Evolutionary conservation across 2,888 invertebrate species (phyloP).

Genomic region (Metellina segmentata): DNA sequence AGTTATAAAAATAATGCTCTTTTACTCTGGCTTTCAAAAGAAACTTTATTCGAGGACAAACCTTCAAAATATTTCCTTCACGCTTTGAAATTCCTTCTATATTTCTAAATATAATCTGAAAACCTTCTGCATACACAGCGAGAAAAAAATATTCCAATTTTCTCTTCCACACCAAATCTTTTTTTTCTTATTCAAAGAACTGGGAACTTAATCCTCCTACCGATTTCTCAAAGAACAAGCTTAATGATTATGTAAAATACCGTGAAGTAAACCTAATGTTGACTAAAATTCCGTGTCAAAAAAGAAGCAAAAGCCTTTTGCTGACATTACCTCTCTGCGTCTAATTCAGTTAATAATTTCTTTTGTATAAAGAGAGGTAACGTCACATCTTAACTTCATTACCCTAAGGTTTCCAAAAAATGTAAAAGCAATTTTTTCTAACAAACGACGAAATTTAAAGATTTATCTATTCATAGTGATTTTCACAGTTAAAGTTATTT

Average conservation of each 20-base stretch:
- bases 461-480: no score
- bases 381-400: not conserved
- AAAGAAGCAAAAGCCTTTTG: conserved; percentile 3
- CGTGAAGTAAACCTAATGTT: not conserved
- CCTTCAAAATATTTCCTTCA: no score
- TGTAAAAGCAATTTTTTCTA: not conserved
- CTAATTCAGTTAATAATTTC: conserved; percentile 32
- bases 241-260: conserved; percentile 46
- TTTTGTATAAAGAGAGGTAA: not conserved
- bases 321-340: conserved; percentile 9
- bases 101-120: no score
- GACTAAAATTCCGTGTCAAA: conserved; percentile 21
- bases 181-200: conserved; percentile 12
- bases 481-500: no score
- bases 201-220: conserved; percentile 27
- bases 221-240: conserved; percentile 22
- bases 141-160: not conserved
- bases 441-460: no score
- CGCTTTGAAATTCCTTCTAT: no score
- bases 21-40: no score
- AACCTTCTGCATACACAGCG: no score
- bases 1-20: no score
- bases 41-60: no score
- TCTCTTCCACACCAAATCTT: not conserved
- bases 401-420: not conserved